These are phyloP conservation scores for Danio jaintianensis DNA, from an alignment of 2,797 vertebrate species.

Conservation along the genomic window DNA sequence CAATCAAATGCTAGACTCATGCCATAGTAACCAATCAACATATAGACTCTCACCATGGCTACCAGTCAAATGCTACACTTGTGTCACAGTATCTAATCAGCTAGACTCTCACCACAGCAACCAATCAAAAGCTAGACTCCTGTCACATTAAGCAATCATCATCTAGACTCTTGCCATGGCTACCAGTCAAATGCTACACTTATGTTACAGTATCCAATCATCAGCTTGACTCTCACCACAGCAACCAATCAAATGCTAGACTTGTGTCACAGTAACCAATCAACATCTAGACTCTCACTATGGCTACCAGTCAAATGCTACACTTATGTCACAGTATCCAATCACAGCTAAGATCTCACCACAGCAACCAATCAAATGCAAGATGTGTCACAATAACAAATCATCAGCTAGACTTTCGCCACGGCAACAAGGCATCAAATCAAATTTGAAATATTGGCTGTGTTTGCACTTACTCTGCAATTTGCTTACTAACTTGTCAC, in stretches of 20 bases:
- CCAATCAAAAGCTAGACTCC: background rate
- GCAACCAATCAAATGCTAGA: conserved; percentile 7
- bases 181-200: background rate
- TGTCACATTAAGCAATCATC: background rate
- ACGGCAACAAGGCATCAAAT: too few species aligned
- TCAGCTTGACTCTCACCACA: background rate
- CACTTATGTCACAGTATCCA: too few species aligned
- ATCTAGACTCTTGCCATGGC: too few species aligned
- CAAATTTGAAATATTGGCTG: too few species aligned
- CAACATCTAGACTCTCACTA: background rate
- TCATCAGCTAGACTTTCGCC: too few species aligned
- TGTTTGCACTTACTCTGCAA: too few species aligned
- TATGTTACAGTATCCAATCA: background rate
- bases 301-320: too few species aligned
- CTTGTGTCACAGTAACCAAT: background rate
- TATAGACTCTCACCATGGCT: background rate
- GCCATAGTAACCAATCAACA: background rate
- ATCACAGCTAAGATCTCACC: too few species aligned
- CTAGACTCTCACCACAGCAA: background rate
- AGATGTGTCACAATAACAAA: too few species aligned
- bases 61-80: background rate
- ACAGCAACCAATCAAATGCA: too few species aligned
- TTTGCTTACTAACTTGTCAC: too few species aligned
- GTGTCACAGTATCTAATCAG: background rate
- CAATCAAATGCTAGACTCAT: conserved; percentile 1